These are phyloP conservation scores for Listronotus bonariensis DNA, from an alignment of 1,140 invertebrate species.

Conservation along the genomic window DNA sequence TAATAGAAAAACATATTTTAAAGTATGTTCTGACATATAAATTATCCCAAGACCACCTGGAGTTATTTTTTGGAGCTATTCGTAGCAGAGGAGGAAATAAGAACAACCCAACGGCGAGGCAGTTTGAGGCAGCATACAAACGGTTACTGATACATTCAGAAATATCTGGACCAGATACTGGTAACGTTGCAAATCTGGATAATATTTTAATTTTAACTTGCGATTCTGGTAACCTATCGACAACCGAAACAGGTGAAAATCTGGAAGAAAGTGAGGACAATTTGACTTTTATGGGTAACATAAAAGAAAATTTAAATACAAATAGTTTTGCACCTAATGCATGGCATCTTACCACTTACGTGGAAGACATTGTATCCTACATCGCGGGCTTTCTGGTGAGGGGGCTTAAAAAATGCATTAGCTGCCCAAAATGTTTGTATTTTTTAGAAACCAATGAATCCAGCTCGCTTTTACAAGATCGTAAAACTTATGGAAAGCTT, in stretches of 20 bases:
- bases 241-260: constrained; percentile 4
- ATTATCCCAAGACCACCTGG: constrained; percentile 55
- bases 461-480: too few relatives aligned
- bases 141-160: constrained; percentile 17
- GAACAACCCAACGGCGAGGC: constrained; percentile 51
- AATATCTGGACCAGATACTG: background rate
- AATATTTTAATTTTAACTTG: background rate
- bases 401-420: constrained; percentile 25
- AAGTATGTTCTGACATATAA: constrained; percentile 51
- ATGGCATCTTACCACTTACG: constrained; percentile 28
- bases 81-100: constrained; percentile 48
- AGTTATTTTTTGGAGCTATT: constrained; percentile 52
- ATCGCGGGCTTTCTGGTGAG: constrained; percentile 36
- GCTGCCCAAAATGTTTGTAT: constrained; percentile 9
- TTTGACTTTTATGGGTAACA: constrained; percentile 6
- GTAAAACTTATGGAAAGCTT: too few relatives aligned
- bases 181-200: too few relatives aligned
- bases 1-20: constrained; percentile 32
- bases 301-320: constrained; percentile 10
- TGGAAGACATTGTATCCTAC: constrained; percentile 29
- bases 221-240: too few relatives aligned
- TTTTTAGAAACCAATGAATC: too few relatives aligned
- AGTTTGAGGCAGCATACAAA: constrained; percentile 47
- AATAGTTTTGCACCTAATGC: constrained; percentile 1
- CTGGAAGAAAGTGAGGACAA: constrained; percentile 5